A percentile compares a stretch with the other conserved stretches of the same genome.
These are phyloP conservation scores for Aradus depressus DNA, from an alignment of 2,888 invertebrate genomes.

Conservation along the genomic window DNA sequence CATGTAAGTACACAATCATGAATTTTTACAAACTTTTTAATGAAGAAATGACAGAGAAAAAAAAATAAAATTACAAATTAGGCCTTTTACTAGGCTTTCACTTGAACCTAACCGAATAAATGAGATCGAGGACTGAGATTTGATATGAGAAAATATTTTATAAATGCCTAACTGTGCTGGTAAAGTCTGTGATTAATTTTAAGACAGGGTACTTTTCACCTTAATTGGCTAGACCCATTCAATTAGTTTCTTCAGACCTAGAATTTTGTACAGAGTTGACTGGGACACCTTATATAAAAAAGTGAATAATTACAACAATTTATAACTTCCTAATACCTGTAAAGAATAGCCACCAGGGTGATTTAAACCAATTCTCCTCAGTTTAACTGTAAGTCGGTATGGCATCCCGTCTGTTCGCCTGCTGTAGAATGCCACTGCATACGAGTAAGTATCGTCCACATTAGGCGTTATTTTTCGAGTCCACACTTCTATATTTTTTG, in stretches of 20 bases:
- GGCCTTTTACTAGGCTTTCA: too few relatives aligned
- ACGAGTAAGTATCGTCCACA: constrained; percentile 39
- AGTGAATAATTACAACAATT: neutral
- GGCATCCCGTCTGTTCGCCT: constrained; percentile 40
- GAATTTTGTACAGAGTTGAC: neutral
- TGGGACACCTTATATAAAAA: neutral
- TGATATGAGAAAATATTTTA: neutral
- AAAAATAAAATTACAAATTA: too few relatives aligned
- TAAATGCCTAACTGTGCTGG: neutral
- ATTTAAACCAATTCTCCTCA: constrained; percentile 35
- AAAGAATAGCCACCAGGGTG: constrained; percentile 36
- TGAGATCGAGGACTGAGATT: too few relatives aligned
- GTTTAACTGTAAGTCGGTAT: constrained; percentile 35
- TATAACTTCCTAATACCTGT: constrained; percentile 33
- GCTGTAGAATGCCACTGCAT: constrained; percentile 49
- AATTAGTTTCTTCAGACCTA: neutral
- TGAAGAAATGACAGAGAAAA: too few relatives aligned
- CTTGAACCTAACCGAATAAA: too few relatives aligned
- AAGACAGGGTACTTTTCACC: too few relatives aligned
- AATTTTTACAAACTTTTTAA: too few relatives aligned
- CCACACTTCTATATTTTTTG: constrained; percentile 44
- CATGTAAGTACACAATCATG: too few relatives aligned
- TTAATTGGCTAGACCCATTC: too few relatives aligned
- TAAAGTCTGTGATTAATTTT: neutral
- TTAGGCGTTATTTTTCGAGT: constrained; percentile 43